Base-by-base conservation (phyloP, 2,888 invertebrate species). In the Ichneumon xanthorius region DNA sequence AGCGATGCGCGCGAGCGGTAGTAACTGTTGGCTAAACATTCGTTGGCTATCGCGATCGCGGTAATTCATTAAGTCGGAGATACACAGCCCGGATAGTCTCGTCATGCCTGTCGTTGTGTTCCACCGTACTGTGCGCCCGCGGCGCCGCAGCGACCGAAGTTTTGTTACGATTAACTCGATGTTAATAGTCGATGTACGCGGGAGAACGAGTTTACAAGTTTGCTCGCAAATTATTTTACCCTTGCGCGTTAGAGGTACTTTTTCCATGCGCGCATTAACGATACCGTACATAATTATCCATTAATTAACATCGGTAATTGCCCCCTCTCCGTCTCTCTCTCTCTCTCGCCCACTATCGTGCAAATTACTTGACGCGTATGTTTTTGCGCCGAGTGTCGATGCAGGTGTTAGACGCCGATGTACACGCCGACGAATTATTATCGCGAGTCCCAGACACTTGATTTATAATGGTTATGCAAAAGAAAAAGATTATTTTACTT, bases 11-110 rank as follows among this genome's bases (percentile, higher is more conserved):
- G 84, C 77, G 84, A 63, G 72, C 71, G 73, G 87, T 87, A 87
- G 90, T 91, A 90, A 91, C 92, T 92, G 92, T 92, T 92, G 93
- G 91, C 91, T 92, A 93, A 93, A 93, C 93, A 92, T 91, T 91
- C 89, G 88, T 87, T 88, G 82, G 88, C 86, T 91, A 92, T 92
- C 92, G 88, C 88, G 90, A 92, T 92, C 90, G 87, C 88, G 92
- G 92, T 93, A 90, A 93, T 91, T 93, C 92, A 91, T 92, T 91
- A 88, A 89, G 85, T 85, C 83, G 85, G 75, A 73, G 71, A 82
- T 80, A 82, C 67, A 61, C 81, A 33, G 70, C 86, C 89, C 89
- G 83, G 89, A 89, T 87, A 79, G 82, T 80, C 78, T 72, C 77
- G 87, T 88, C 87, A 79, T 85, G 86, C 65, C 73, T 73, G 77